Evolutionary conservation across 2,797 vertebrate genomes (phyloP).

Genomic region (Bothrops alternatus): DNA sequence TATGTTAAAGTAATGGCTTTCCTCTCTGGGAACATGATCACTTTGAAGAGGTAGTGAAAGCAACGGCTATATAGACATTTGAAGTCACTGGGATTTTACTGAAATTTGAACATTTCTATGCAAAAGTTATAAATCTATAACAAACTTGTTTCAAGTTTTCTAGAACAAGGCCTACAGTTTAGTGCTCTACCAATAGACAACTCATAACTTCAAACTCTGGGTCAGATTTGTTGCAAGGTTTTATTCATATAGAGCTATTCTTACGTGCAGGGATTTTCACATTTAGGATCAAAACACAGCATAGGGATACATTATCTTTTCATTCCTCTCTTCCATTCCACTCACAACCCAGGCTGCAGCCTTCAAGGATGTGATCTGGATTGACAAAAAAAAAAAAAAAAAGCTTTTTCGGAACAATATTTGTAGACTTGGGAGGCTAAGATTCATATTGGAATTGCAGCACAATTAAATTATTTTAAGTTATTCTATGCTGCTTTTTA

Average conservation of each 20-base stretch:
- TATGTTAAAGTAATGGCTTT: not conserved
- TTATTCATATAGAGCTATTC: not conserved
- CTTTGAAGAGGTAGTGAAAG: not conserved
- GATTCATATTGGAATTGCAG: not conserved
- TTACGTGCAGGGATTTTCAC: not conserved
- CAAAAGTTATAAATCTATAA: not conserved
- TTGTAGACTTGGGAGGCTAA: not conserved
- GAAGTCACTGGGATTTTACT: slow-evolving; percentile 19
- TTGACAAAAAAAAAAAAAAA: not conserved
- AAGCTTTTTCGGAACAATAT: not conserved
- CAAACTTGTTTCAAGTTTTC: not conserved
- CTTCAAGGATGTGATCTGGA: not conserved
- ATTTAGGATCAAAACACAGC: not conserved
- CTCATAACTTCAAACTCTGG: not conserved
- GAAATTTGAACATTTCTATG: slow-evolving; percentile 20
- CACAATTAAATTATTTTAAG: not conserved
- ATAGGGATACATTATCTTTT: not conserved
- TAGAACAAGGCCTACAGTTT: not conserved
- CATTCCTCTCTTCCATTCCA: not conserved
- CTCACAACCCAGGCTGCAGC: not conserved
- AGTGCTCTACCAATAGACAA: not conserved
- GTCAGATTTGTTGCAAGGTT: not conserved
- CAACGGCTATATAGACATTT: slow-evolving; percentile 31
- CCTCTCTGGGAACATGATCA: slow-evolving; percentile 29
- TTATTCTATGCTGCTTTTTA: not conserved